Evolutionary conservation across 2,888 invertebrate genomes (phyloP).

Genomic region (Eucera pruinosa): DNA sequence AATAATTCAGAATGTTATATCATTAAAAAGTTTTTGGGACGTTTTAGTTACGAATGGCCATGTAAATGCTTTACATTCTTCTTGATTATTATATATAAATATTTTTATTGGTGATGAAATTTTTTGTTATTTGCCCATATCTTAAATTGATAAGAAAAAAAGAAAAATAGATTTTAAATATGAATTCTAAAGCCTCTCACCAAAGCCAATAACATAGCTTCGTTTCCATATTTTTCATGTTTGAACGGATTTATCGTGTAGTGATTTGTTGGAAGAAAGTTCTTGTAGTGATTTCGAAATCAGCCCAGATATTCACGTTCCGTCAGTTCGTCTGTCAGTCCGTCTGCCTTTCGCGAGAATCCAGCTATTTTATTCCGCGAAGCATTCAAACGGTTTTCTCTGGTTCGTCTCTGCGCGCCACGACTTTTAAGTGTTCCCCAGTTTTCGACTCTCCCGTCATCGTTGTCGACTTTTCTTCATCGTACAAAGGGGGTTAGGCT

Average conservation of each 20-base stretch:
- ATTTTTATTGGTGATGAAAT: no score
- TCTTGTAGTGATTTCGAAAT: constrained; percentile 60
- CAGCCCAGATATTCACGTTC: constrained; percentile 54
- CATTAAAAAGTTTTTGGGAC: no score
- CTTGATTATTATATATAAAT: no score
- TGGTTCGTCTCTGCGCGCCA: constrained; percentile 66
- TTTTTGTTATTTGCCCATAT: no score
- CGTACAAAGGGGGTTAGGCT: not conserved
- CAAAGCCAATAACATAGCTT: not conserved
- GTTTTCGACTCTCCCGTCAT: constrained; percentile 69
- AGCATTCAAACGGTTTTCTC: constrained; percentile 71
- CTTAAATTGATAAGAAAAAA: no score
- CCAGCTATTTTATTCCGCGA: constrained; percentile 72
- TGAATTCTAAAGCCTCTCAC: not conserved
- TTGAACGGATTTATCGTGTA: not conserved
- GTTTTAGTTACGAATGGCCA: no score
- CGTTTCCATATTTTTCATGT: not conserved
- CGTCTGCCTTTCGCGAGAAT: constrained; percentile 67
- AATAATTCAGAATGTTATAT: no score
- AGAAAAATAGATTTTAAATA: not conserved
- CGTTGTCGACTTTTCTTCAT: constrained; percentile 31
- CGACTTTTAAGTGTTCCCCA: constrained; percentile 79
- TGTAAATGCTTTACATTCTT: no score
- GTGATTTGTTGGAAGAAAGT: constrained; percentile 58
- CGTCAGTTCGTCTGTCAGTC: constrained; percentile 49